Conservation (phyloP, 2,888 invertebrate species). For the Cryptosula pallasiana region DNA sequence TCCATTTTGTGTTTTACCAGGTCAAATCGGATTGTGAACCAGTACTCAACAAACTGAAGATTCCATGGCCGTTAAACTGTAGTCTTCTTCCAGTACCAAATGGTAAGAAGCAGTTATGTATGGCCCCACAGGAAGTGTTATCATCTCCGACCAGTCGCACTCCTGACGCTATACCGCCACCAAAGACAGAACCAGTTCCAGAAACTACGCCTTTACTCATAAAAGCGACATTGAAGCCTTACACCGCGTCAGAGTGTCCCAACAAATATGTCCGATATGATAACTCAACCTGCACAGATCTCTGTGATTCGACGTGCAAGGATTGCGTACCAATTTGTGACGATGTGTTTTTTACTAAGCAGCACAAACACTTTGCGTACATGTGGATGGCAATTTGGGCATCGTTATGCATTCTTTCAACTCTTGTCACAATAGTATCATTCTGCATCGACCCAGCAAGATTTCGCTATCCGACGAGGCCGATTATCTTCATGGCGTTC, state of each 20-base stretch:
- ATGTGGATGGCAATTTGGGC: slow-evolving; percentile 74
- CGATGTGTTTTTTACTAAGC: slow-evolving; percentile 64
- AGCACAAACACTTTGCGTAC: slow-evolving; percentile 67
- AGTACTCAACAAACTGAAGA: slow-evolving; percentile 62
- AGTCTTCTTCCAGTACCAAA: slow-evolving; percentile 66
- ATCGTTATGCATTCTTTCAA: slow-evolving; percentile 64
- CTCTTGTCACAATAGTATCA: slow-evolving; percentile 51
- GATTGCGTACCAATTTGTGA: slow-evolving; percentile 58
- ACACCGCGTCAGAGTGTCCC: slow-evolving; percentile 32
- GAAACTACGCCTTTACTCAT: slow-evolving; percentile 14
- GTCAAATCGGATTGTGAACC: slow-evolving; percentile 53
- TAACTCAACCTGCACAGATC: background rate
- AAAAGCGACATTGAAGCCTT: slow-evolving; percentile 25
- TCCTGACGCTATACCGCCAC: background rate
- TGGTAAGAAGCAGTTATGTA: slow-evolving; percentile 63
- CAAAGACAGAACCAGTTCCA: slow-evolving; percentile 4
- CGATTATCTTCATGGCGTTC: slow-evolving; percentile 53
- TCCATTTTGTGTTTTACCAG: slow-evolving; percentile 26
- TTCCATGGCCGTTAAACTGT: slow-evolving; percentile 68
- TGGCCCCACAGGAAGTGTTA: slow-evolving; percentile 59
- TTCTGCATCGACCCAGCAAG: slow-evolving; percentile 52
- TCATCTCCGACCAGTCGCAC: slow-evolving; percentile 27
- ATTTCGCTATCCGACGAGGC: slow-evolving; percentile 55
- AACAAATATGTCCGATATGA: slow-evolving; percentile 39
- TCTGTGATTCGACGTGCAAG: slow-evolving; percentile 31